Percentiles rank a stretch among this genome's conserved stretches.
Evolutionary conservation across 2,888 invertebrate species (phyloP).

Genomic region (Hyles lineata): DNA sequence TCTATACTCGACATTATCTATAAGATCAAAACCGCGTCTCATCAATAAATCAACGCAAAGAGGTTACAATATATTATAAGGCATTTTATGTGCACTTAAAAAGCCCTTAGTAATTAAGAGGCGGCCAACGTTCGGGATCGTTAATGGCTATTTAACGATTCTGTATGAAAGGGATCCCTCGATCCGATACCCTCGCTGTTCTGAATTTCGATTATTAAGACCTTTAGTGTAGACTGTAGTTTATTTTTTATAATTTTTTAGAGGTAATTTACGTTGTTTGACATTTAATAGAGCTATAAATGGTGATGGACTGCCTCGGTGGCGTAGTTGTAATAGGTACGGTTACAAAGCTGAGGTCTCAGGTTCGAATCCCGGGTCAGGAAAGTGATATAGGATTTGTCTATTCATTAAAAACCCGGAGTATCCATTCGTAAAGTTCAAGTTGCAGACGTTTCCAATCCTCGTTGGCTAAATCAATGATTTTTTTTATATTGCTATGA

Average conservation of each 20-base stretch:
- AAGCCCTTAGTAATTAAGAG: slow-evolving; percentile 13
- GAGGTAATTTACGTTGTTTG: not conserved
- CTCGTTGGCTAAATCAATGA: no score
- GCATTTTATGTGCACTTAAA: slow-evolving; percentile 15
- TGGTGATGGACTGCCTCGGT: no score
- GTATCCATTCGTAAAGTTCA: no score
- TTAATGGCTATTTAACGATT: slow-evolving; percentile 54
- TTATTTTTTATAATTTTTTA: not conserved
- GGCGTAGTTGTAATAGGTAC: no score
- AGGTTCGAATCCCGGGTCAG: no score
- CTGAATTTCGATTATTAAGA: slow-evolving; percentile 8
- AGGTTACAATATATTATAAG: slow-evolving; percentile 7
- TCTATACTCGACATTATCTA: not conserved
- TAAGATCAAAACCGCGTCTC: not conserved
- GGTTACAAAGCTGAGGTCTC: no score
- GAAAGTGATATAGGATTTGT: no score
- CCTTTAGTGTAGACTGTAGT: not conserved
- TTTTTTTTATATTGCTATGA: no score
- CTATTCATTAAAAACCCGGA: no score
- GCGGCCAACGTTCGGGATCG: slow-evolving; percentile 33
- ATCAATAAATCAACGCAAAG: slow-evolving; percentile 13
- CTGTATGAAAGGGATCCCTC: slow-evolving; percentile 30
- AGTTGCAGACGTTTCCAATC: no score
- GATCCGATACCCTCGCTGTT: not conserved
- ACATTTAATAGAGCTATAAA: no score